Evolutionary conservation across 2,113 vertebrate species (phyloP).

Genomic region (Eretmochelys imbricata): DNA sequence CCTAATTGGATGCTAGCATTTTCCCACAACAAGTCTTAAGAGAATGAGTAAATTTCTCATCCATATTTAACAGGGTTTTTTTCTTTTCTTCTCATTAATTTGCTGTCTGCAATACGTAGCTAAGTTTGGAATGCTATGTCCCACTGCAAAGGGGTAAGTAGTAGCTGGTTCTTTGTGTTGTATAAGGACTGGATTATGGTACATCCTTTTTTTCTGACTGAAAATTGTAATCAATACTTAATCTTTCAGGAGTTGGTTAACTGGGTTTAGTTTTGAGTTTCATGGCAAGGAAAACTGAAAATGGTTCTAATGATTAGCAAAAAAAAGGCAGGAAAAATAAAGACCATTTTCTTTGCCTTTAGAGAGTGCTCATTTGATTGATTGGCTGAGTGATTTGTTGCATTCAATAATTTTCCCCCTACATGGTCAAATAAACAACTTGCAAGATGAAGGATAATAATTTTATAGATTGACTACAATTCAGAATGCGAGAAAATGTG

Average conservation of each 20-base stretch:
- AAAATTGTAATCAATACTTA: not conserved
- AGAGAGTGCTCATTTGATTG: constrained; percentile 23
- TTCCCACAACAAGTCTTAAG: not conserved
- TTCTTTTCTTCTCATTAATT: not conserved
- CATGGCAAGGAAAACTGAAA: constrained; percentile 4
- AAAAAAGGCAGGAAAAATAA: not conserved
- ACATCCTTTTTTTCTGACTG: not conserved
- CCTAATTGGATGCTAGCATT: not conserved
- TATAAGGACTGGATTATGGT: not conserved
- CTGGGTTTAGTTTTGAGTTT: constrained; percentile 35
- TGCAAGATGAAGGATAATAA: constrained; percentile 18
- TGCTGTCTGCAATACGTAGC: not conserved
- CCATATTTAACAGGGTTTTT: not conserved
- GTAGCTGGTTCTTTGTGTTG: fast-evolving
- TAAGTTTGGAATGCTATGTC: not conserved
- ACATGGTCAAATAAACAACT: constrained; percentile 24
- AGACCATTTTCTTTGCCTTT: not conserved
- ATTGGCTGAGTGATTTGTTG: constrained; percentile 36
- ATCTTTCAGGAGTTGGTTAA: not conserved
- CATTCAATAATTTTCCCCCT: constrained; percentile 17
- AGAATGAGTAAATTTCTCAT: not conserved
- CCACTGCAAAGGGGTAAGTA: not conserved
- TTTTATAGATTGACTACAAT: constrained; percentile 46
- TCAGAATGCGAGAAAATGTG: constrained; percentile 20
- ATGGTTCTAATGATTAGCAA: not conserved